Evolutionary conservation across 1,140 invertebrate genomes (phyloP).

Genomic region (Conus betulinus): DNA sequence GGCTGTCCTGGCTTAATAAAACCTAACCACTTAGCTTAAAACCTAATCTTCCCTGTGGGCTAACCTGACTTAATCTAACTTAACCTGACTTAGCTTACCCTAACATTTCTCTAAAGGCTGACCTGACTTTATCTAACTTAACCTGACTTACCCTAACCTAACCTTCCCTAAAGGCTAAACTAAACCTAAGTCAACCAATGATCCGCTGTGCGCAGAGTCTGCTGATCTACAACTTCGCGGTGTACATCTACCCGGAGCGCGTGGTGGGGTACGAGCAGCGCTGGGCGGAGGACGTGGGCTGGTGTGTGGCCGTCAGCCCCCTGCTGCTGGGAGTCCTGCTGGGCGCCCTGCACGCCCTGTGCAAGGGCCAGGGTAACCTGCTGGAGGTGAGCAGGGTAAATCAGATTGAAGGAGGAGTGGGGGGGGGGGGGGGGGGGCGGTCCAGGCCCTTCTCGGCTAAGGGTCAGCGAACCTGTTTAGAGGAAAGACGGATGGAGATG

Average conservation of each 20-base stretch:
- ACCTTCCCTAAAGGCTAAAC: too few relatives aligned
- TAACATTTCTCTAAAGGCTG: too few relatives aligned
- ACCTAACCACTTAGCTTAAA: too few relatives aligned
- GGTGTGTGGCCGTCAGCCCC: slow-evolving; percentile 61
- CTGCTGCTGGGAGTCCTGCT: slow-evolving; percentile 57
- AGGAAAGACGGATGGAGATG: background rate
- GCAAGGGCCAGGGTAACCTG: slow-evolving; percentile 57
- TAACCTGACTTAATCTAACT: too few relatives aligned
- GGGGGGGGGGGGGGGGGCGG: background rate
- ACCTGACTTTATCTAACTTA: too few relatives aligned
- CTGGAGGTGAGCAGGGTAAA: slow-evolving; percentile 53
- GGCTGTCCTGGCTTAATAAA: too few relatives aligned
- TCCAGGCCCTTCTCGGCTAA: too few relatives aligned
- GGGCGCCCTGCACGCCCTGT: slow-evolving; percentile 63
- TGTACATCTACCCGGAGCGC: slow-evolving; percentile 63
- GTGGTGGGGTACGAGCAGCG: slow-evolving; percentile 64
- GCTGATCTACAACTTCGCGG: slow-evolving; percentile 67
- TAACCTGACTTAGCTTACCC: too few relatives aligned
- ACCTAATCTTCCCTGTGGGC: too few relatives aligned
- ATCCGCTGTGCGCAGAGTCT: slow-evolving; percentile 53
- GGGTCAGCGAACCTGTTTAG: background rate
- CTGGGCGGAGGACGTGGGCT: slow-evolving; percentile 66
- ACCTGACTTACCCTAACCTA: too few relatives aligned
- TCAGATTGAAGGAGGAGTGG: background rate
- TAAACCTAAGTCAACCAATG: too few relatives aligned